A percentile compares a stretch with the other conserved stretches of the same genome.
Evolutionary conservation across 2,113 vertebrate species (phyloP).

Genomic region (Mixornis gularis): DNA sequence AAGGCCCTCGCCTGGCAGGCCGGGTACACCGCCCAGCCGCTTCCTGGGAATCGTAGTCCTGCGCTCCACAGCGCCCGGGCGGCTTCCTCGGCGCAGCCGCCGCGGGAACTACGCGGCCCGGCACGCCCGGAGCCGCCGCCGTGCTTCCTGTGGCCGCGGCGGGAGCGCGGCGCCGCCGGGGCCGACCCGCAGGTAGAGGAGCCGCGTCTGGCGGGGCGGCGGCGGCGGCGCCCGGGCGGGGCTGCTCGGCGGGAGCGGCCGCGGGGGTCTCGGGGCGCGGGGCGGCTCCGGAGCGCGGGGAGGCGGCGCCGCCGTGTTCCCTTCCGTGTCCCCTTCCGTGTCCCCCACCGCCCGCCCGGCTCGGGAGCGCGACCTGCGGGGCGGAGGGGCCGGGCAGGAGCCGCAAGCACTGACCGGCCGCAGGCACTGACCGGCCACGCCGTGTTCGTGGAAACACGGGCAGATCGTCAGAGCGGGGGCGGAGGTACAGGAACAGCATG

Average conservation of each 20-base stretch:
- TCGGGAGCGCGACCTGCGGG: background rate
- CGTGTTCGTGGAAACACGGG: rapidly evolving
- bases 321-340: background rate
- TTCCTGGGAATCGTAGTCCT: background rate
- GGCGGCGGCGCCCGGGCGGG: too few relatives aligned
- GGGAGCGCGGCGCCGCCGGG: background rate
- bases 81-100: background rate
- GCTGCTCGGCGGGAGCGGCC: too few relatives aligned
- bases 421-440: rapidly evolving
- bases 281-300: background rate
- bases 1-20: rapidly evolving
- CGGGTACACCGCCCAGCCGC: background rate
- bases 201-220: too few relatives aligned
- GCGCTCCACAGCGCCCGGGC: background rate
- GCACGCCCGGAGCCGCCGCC: background rate
- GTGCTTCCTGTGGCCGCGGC: background rate
- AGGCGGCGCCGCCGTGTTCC: background rate
- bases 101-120: background rate
- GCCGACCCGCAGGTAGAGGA: background rate
- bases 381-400: background rate
- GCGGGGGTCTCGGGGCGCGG: background rate
- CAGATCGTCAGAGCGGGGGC: rapidly evolving
- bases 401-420: rapidly evolving
- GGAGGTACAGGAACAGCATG: rapidly evolving
- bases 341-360: too few relatives aligned